Conservation (phyloP, 2,113 vertebrate genomes). For the Phylloscopus whistleri region DNA sequence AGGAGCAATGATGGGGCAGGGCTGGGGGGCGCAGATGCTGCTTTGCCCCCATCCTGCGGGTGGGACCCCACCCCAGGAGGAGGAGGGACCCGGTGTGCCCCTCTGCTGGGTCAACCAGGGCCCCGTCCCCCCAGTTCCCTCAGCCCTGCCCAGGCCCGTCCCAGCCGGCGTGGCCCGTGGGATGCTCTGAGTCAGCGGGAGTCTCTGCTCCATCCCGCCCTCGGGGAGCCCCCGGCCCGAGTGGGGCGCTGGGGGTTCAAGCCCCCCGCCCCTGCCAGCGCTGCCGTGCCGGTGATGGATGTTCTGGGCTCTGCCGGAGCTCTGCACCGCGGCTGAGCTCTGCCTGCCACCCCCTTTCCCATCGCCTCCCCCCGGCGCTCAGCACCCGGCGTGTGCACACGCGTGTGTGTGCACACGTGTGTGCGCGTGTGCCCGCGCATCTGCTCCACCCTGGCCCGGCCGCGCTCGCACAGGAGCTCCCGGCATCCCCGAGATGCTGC, state of each 20-base stretch:
- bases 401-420: neutral
- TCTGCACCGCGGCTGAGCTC: neutral
- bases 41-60: rapidly evolving
- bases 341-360: neutral
- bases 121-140: neutral
- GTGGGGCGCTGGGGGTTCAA: neutral
- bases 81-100: neutral
- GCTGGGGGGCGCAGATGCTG: neutral
- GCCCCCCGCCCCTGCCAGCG: rapidly evolving
- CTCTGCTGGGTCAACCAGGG: neutral
- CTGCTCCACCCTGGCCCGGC: neutral
- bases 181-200: slow-evolving; percentile 24
- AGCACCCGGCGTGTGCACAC: neutral
- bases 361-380: rapidly evolving
- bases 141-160: neutral
- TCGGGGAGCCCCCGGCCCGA: neutral
- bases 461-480: neutral
- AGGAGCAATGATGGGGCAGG: rapidly evolving
- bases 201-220: neutral
- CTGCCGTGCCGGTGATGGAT: neutral
- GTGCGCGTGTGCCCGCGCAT: neutral
- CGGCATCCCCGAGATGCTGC: neutral
- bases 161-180: neutral
- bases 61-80: neutral
- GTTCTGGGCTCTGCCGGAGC: neutral